Base-by-base conservation (phyloP, 53 echinoderm and acorn worm genomes). In the Paracentrotus lividus region DNA sequence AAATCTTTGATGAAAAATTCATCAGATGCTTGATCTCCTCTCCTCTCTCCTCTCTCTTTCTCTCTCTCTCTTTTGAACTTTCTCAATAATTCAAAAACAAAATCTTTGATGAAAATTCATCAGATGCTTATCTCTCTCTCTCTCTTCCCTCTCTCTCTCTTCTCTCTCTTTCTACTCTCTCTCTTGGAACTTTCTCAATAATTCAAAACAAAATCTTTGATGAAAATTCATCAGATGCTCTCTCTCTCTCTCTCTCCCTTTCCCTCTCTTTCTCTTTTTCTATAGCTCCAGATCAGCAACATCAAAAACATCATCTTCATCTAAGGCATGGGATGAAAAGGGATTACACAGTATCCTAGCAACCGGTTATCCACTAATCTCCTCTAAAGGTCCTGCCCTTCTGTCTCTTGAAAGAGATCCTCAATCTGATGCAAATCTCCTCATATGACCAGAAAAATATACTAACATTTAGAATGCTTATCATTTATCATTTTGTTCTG, bases 291-390 rank as follows among this genome's bases (percentile, higher is more conserved):
- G 36, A 72, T 72, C 40, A 40, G 36, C 40, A 72, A 72, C 38
- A 57, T 3, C n/a, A 72, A 72, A 72, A 72, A 36, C 72, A 72
- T 72, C 72, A 72, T 72, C 72, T 20, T 42, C n/a, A n/a, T n/a
- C 72, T 40, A 40, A 72, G 72, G 72, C 36, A 72, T 40, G 40
- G 72, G 72, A 72, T 72, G 42, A 72, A 20, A 31, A 72, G 72
- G 72, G 40, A 72, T 72, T 72, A 36, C 72, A 72, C 12, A 4
- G 72, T 72, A 40, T 72, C 72, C 72, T 72, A 72, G 72, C 72
- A 72, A 72, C 72, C 36, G 72, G 72, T 67, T 32, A 67, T 1
- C 67, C 3, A 27, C 67, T 67, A 67, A 67, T 67, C 67, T 33
- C 67, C 67, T 27, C 9, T n/a, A 67, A 67, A 67, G 67, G 67